phyloP scores from a whole-genome alignment of 2,888 invertebrate genomes.

The Rhynchonema sp. region DNA sequence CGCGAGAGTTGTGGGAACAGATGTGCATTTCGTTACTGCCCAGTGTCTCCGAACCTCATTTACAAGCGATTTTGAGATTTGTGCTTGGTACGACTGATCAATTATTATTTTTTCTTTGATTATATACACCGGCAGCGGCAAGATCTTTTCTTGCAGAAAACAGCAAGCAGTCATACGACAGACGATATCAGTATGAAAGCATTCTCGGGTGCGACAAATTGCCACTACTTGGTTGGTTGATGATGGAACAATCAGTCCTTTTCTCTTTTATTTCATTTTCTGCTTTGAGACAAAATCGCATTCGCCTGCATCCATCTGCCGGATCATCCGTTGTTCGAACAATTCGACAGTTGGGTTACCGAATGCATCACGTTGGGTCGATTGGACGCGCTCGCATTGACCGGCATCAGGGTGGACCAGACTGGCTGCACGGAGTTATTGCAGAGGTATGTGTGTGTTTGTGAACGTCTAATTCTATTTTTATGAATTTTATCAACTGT shows the following conservation, averaged over 20 bases:
- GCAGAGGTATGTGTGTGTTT: not conserved
- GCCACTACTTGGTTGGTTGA: not conserved
- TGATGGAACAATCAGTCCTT: too few species aligned
- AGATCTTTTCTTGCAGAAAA: not conserved
- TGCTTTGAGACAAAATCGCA: not conserved
- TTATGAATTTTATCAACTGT: not conserved
- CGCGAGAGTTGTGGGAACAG: not conserved
- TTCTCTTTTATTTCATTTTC: too few species aligned
- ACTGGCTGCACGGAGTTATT: not conserved
- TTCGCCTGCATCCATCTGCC: conserved; percentile 1
- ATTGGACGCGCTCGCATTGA: not conserved
- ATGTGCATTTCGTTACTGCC: not conserved
- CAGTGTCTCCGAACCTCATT: not conserved
- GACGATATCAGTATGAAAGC: not conserved
- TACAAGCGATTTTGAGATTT: not conserved
- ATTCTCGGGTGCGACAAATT: not conserved
- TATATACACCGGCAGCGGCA: too few species aligned
- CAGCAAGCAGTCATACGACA: not conserved
- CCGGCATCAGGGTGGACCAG: not conserved
- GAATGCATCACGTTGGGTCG: not conserved
- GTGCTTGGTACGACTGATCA: not conserved
- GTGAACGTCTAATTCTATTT: not conserved
- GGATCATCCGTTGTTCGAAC: not conserved
- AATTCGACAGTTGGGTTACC: not conserved
- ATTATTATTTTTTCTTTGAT: not conserved